Percentiles rank a stretch among this genome's conserved stretches.
Evolutionary conservation across 2,797 vertebrate species (phyloP).

Genomic region (Gila robusta): DNA sequence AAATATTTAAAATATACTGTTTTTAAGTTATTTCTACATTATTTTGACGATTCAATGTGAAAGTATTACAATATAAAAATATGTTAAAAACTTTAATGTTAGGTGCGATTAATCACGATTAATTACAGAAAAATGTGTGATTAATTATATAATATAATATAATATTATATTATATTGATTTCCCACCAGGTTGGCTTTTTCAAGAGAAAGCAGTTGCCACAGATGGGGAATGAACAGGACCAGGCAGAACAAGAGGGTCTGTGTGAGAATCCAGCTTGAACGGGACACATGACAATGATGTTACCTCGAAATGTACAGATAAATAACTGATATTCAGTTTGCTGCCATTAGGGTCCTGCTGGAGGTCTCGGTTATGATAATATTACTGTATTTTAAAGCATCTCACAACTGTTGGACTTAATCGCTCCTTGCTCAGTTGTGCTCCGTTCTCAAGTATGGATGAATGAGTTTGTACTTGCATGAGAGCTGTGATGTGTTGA

Average conservation of each 20-base stretch:
- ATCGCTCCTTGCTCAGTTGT: not conserved
- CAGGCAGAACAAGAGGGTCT: slow-evolving; percentile 69
- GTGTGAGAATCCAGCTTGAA: slow-evolving; percentile 34
- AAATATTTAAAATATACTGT: not conserved
- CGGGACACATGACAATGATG: not conserved
- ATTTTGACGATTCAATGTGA: not conserved
- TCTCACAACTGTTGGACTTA: not conserved
- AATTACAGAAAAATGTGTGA: not conserved
- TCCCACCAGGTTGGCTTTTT: slow-evolving; percentile 85
- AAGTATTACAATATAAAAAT: not conserved
- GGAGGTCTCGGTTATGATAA: not conserved
- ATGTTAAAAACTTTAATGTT: not conserved
- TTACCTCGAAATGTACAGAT: not conserved
- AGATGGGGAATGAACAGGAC: slow-evolving; percentile 78
- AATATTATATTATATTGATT: not conserved
- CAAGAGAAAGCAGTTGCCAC: slow-evolving; percentile 86
- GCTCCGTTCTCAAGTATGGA: not conserved
- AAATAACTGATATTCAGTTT: slow-evolving; percentile 44
- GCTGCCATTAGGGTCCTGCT: not conserved
- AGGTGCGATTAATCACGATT: not conserved
- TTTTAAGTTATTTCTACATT: not conserved
- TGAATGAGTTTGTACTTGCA: slow-evolving; percentile 38
- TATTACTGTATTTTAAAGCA: slow-evolving; percentile 10
- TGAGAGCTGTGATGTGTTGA: not conserved
- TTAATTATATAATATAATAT: not conserved